Conservation (phyloP, 37 sponge, comb jelly and placozoan genomes). For the Aphrocallistes beatrix region DNA sequence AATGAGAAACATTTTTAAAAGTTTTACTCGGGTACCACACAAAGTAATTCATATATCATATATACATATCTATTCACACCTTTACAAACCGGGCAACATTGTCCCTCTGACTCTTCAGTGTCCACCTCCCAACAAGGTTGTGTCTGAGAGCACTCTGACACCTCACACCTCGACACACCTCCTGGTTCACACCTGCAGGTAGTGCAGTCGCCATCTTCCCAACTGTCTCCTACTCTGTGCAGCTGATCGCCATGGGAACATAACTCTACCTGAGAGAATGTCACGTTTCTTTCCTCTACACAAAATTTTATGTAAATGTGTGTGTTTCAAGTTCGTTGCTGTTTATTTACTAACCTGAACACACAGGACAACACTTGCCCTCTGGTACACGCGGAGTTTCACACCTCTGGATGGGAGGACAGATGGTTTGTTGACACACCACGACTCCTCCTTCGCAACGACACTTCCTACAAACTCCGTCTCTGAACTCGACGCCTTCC, state of each 20-base stretch:
- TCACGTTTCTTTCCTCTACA: background rate
- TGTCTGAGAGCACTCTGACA: background rate
- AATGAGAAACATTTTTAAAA: too few relatives aligned
- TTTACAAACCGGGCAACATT: background rate
- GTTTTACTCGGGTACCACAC: too few relatives aligned
- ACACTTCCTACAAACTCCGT: background rate
- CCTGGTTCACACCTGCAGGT: background rate
- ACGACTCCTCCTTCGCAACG: background rate
- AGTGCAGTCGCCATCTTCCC: background rate
- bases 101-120: background rate
- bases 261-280: background rate
- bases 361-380: background rate
- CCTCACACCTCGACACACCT: background rate
- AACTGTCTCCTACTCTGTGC: background rate
- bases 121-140: background rate
- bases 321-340: background rate
- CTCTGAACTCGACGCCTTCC: background rate
- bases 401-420: background rate
- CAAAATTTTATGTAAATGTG: background rate
- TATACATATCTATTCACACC: too few relatives aligned
- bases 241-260: background rate
- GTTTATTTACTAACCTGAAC: background rate
- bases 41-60: too few relatives aligned
- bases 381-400: background rate
- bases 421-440: background rate